A percentile compares a stretch with the other conserved stretches of the same genome.
Evolutionary conservation across 2,888 invertebrate species (phyloP).

Genomic region (Athalia rosae): DNA sequence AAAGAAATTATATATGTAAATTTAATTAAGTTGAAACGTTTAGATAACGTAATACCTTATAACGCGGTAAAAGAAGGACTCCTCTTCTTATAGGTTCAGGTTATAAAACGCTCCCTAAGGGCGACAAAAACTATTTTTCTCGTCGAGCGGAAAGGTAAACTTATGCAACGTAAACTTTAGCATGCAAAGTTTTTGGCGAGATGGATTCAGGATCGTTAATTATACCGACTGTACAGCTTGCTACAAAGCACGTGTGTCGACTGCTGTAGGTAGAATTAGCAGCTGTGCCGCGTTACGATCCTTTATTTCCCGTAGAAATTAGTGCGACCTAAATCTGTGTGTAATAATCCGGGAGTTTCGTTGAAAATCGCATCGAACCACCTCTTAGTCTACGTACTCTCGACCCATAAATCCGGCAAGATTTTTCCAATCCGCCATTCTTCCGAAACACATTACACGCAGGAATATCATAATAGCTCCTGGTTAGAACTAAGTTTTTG

Average conservation of each 20-base stretch:
- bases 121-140: slow-evolving; percentile 23
- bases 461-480: no score
- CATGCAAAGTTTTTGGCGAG: not conserved
- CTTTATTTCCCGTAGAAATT: not conserved
- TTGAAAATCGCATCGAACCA: no score
- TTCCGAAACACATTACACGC: no score
- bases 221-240: not conserved
- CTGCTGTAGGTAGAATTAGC: not conserved
- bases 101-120: no score
- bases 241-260: slow-evolving; percentile 10
- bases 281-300: not conserved
- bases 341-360: no score
- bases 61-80: slow-evolving; percentile 7
- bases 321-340: no score
- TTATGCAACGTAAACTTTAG: not conserved
- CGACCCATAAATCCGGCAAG: no score
- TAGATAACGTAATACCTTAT: slow-evolving; percentile 51
- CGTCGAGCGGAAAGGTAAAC: not conserved
- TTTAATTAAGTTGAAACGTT: slow-evolving; percentile 64
- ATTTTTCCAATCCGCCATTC: no score
- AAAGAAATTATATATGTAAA: slow-evolving; percentile 60
- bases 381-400: no score
- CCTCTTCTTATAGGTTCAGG: not conserved
- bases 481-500: no score
- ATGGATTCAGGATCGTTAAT: not conserved